These are phyloP conservation scores for Neomonachus schauinslandi DNA, from an alignment of 2,113 vertebrate genomes.

Conservation along the genomic window DNA sequence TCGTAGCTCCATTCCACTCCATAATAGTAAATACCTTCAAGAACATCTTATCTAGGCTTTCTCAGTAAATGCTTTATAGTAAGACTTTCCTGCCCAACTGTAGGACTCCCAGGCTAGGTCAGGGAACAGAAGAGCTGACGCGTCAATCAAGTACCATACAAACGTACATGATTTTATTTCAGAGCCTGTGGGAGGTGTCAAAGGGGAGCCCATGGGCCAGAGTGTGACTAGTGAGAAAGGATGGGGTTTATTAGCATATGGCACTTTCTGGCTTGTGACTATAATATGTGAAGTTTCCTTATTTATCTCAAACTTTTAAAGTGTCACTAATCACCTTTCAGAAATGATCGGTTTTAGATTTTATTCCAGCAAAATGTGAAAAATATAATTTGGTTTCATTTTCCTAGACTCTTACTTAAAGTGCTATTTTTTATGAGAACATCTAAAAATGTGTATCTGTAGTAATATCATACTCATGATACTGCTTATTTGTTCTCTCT, in stretches of 20 bases:
- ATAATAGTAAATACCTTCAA: neutral
- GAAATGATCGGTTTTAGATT: neutral
- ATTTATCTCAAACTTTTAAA: neutral
- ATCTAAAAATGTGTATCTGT: neutral
- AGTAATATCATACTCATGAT: neutral
- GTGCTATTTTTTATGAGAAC: neutral
- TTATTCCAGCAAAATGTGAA: neutral
- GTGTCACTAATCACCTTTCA: neutral
- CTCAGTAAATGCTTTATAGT: neutral
- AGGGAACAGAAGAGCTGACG: neutral
- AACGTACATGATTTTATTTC: neutral
- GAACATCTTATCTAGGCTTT: neutral
- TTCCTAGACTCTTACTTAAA: neutral
- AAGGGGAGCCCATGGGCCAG: neutral
- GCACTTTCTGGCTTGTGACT: neutral
- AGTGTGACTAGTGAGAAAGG: neutral
- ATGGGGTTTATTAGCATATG: neutral
- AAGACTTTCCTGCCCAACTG: neutral
- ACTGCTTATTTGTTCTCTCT: neutral
- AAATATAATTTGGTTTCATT: neutral
- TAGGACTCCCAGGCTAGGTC: neutral
- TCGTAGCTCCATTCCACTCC: neutral
- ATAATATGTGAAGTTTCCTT: neutral
- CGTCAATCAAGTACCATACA: neutral
- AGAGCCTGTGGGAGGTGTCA: neutral